phyloP scores from a whole-genome alignment of 2,113 vertebrate species.

The Chiloscyllium plagiosum region DNA sequence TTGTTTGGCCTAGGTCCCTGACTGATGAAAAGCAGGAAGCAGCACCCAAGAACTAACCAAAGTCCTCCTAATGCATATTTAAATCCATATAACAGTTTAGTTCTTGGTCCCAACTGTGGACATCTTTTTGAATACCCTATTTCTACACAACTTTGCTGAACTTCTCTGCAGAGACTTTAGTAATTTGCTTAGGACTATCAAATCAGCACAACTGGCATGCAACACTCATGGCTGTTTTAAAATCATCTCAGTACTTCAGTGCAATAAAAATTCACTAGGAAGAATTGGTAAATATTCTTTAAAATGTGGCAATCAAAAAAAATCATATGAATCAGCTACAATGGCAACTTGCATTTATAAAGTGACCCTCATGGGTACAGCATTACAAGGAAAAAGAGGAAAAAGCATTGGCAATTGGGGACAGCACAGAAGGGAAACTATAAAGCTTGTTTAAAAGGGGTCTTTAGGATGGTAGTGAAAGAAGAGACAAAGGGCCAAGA shows the following conservation, averaged over 20 bases:
- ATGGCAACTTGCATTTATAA: constrained; percentile 1
- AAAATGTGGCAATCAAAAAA: constrained; percentile 47
- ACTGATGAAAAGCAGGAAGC: too few relatives aligned
- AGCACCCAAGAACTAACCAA: not conserved
- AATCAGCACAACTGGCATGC: constrained; percentile 44
- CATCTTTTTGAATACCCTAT: not conserved
- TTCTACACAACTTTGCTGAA: not conserved
- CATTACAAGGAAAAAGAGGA: not conserved
- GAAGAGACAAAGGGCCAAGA: not conserved
- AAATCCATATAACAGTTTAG: not conserved
- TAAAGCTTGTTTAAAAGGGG: not conserved
- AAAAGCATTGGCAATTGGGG: not conserved
- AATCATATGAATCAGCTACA: constrained; percentile 53
- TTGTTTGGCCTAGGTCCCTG: not conserved
- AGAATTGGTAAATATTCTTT: not conserved
- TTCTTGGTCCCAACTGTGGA: not conserved
- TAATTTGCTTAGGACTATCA: not conserved
- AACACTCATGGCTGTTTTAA: constrained; percentile 54
- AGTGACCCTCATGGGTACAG: not conserved
- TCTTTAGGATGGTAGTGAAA: not conserved
- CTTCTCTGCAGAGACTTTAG: not conserved
- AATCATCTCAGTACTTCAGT: constrained; percentile 53
- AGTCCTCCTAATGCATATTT: not conserved
- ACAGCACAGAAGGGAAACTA: not conserved
- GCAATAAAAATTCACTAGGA: constrained; percentile 44